Percentiles rank a stretch among this genome's conserved stretches.
Conservation (phyloP, 1,140 invertebrate species). For the Reticulitermes speratus region DNA sequence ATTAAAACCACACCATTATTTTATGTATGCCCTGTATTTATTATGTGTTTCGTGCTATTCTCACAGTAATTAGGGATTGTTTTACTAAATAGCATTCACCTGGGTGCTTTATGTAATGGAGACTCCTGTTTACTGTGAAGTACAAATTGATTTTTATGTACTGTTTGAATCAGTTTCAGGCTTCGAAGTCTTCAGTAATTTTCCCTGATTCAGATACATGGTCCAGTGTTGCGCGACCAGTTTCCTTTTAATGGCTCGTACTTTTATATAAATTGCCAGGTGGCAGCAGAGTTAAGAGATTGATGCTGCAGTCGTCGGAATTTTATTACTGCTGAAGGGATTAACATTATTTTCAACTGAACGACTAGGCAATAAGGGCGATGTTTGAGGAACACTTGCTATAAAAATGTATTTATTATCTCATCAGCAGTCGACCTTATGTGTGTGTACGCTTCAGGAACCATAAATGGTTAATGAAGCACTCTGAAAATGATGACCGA, state of each 20-base stretch:
- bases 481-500: neutral
- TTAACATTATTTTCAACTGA: conserved; percentile 3
- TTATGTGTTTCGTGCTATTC: no score
- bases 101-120: no score
- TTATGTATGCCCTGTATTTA: no score
- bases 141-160: no score
- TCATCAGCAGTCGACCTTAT: neutral
- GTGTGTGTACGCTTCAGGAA: neutral
- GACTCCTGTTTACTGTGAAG: no score
- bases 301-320: neutral
- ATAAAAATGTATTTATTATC: neutral
- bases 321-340: conserved; percentile 1
- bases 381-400: neutral
- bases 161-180: no score
- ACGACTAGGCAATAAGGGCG: neutral
- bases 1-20: no score
- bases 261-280: neutral
- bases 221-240: neutral
- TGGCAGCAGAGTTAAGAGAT: neutral
- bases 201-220: neutral
- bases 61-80: no score
- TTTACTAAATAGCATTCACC: no score
- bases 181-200: no score
- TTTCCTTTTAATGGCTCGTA: neutral
- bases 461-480: neutral